Percentiles rank a stretch among this genome's conserved stretches.
These are phyloP conservation scores for Taenioides sp. DNA, from an alignment of 2,797 vertebrate species.

Conservation along the genomic window DNA sequence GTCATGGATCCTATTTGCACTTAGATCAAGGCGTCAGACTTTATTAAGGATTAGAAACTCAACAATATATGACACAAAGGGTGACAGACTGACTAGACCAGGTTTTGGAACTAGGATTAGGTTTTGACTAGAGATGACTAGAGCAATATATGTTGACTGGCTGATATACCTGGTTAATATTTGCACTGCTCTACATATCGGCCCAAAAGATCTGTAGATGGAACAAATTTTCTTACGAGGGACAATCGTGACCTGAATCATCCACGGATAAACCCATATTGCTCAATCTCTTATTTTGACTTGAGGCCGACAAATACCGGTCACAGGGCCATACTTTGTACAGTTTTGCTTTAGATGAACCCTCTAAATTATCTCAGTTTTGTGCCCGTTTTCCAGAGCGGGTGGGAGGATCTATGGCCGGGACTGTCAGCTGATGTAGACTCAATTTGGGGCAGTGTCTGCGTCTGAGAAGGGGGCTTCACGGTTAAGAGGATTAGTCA, in stretches of 20 bases:
- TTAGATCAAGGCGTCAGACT: no score
- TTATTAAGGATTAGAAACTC: not conserved
- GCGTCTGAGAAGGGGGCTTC: slow-evolving; percentile 69
- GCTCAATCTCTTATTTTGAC: no score
- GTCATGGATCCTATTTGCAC: no score
- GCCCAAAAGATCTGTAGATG: no score
- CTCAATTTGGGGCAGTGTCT: slow-evolving; percentile 68
- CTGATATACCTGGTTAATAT: no score
- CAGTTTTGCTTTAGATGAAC: slow-evolving; percentile 2
- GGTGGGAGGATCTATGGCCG: slow-evolving; percentile 44
- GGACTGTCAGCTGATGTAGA: slow-evolving; percentile 68
- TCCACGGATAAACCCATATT: no score
- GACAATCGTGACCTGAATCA: no score
- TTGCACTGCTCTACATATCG: no score
- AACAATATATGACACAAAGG: not conserved
- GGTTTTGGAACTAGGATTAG: no score
- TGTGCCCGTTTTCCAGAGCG: slow-evolving; percentile 31
- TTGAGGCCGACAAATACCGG: not conserved
- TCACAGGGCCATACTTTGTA: not conserved
- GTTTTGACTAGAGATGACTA: no score
- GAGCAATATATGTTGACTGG: no score
- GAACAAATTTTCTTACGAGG: no score
- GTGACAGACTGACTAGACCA: not conserved
- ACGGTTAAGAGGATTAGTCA: slow-evolving; percentile 77
- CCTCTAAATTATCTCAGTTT: slow-evolving; percentile 21